Conservation (phyloP, 2,797 vertebrate genomes). For the Dipus sagitta region DNA sequence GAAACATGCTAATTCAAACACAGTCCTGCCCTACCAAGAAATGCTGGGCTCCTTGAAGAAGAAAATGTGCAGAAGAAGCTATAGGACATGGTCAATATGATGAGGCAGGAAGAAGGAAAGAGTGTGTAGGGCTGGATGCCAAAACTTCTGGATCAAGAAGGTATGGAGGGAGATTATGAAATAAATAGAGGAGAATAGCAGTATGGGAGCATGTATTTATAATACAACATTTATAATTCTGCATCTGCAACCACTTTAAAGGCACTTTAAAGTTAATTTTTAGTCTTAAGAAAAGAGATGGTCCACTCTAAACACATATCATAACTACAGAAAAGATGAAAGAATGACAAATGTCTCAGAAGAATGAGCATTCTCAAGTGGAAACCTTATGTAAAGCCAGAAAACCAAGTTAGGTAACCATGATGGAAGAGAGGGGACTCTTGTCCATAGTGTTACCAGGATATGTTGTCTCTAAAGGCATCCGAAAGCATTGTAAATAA, state of each 20-base stretch:
- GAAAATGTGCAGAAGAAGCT: background rate
- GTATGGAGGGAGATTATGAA: background rate
- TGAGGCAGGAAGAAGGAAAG: background rate
- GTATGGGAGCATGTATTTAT: background rate
- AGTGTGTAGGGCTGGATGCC: background rate
- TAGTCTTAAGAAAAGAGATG: background rate
- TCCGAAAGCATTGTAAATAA: background rate
- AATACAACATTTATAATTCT: background rate
- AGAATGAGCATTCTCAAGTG: background rate
- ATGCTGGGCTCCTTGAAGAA: background rate
- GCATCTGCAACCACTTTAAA: background rate
- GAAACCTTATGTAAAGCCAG: background rate
- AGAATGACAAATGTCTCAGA: background rate
- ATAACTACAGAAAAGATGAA: background rate
- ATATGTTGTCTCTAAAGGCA: background rate
- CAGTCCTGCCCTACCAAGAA: background rate
- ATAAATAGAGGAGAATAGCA: background rate
- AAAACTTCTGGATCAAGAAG: background rate
- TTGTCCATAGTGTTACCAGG: background rate
- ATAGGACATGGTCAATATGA: background rate
- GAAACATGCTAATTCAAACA: background rate
- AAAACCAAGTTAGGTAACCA: background rate
- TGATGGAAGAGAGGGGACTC: background rate
- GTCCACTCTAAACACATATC: background rate
- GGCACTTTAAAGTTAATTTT: background rate